Base-by-base conservation (phyloP, 2,113 vertebrate genomes). In the Alethe diademata region DNA sequence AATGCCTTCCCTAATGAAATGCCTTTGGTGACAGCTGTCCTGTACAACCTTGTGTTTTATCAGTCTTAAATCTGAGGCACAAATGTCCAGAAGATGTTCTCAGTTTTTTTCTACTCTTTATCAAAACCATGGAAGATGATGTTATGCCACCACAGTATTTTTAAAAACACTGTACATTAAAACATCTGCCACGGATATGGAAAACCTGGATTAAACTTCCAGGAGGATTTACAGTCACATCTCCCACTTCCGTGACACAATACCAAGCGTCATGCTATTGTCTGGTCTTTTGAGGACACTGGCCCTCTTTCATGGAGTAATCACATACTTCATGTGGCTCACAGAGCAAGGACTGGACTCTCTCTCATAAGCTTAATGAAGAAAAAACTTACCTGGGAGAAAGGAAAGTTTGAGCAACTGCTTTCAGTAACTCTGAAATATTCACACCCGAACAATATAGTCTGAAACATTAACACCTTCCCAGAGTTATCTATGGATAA, bases 191-290 rank as follows among this genome's bases (percentile, higher is more conserved):
- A 48, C 9, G 12, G 67, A 83, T 45, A 62, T 19, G 14, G 89
- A 78, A 88, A 92, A 88, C 28, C 76, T 83, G 62, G 79, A 84
- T 92, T 86, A 61, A 61, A 83, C 35, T 78, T 95, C 76, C 73
- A 35, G 62, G 47, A 82, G 64, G 72, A 78, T 84, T 96, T 95
- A 64, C 29, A 91, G 72, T 70, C 79, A 70, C 33, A 72, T 38
- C 72, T 93, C 36, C 50, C 47, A 50, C 64, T 86, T 95, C 13
- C 18, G 38, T 73, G 47, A 65, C 64, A 93, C 23, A 57, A 70
- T 19, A 76, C 67, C 58, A 79, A 70, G 60, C 15, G 24, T 19
- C 58, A 61, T 50, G 75, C 42, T 78, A 48, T 38, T 86, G 80
- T 91, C 91, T 90, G 89, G 76, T 70, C 33, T 80, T 88, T 40